These are phyloP conservation scores for Panagrolaimus sp. DNA, from an alignment of 1,140 invertebrate genomes.

Conservation along the genomic window DNA sequence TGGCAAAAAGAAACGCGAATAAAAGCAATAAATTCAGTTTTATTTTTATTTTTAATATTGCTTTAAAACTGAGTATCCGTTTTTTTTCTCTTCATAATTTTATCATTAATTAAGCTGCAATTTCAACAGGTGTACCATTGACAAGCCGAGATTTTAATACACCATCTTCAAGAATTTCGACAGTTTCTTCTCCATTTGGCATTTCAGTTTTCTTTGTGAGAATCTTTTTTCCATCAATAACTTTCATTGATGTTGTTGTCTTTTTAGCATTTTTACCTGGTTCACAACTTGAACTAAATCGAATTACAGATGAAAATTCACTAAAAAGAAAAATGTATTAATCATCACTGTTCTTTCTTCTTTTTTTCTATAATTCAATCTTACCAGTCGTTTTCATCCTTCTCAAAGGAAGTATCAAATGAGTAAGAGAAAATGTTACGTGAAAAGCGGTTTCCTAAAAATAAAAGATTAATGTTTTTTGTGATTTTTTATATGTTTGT, in stretches of 20 bases:
- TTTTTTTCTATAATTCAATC: slow-evolving; percentile 20
- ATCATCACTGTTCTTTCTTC: slow-evolving; percentile 5
- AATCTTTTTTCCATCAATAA: slow-evolving; percentile 90
- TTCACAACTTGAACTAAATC: slow-evolving; percentile 60
- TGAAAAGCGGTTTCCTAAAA: slow-evolving; percentile 32
- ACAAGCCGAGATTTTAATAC: slow-evolving; percentile 89
- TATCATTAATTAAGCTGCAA: slow-evolving; percentile 20
- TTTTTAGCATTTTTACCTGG: slow-evolving; percentile 69
- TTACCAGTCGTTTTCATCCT: slow-evolving; percentile 56
- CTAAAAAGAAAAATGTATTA: slow-evolving; percentile 42
- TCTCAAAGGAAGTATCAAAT: slow-evolving; percentile 43
- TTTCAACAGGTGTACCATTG: slow-evolving; percentile 67
- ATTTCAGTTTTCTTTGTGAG: slow-evolving; percentile 81
- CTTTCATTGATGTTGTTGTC: slow-evolving; percentile 77
- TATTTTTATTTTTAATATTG: slow-evolving; percentile 10
- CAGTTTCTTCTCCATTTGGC: slow-evolving; percentile 89
- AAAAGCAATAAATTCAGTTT: not conserved
- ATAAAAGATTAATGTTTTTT: not conserved
- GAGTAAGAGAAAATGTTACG: slow-evolving; percentile 40
- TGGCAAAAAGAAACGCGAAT: slow-evolving; percentile 6
- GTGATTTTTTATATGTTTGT: not conserved
- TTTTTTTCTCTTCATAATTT: slow-evolving; percentile 14
- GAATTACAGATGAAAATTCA: slow-evolving; percentile 58
- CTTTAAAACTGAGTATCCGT: slow-evolving; percentile 21
- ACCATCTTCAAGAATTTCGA: slow-evolving; percentile 91